These are phyloP conservation scores for Ibycter americanus DNA, from an alignment of 2,797 vertebrate genomes.

Conservation along the genomic window DNA sequence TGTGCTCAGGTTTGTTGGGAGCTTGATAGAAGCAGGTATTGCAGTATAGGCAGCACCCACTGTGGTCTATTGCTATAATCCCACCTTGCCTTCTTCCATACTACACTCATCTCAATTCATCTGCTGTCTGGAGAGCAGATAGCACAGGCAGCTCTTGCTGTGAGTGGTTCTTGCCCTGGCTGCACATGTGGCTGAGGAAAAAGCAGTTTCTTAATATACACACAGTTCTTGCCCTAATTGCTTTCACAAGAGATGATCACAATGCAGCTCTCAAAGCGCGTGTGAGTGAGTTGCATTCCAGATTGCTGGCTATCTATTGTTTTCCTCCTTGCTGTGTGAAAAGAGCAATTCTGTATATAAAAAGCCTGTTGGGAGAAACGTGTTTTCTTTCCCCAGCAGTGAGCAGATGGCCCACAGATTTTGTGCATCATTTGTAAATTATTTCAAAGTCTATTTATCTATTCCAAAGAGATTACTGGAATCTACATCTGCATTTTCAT, in stretches of 20 bases:
- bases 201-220: background rate
- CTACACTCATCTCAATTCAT: background rate
- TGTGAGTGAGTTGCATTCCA: slow-evolving; percentile 33
- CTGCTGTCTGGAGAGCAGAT: background rate
- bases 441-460: slow-evolving; percentile 90
- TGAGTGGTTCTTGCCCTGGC: background rate
- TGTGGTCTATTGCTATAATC: background rate
- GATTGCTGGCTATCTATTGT: slow-evolving; percentile 28
- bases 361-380: slow-evolving; percentile 68
- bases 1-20: background rate
- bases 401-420: slow-evolving; percentile 88
- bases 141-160: background rate
- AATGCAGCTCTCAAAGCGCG: background rate
- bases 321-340: slow-evolving; percentile 60
- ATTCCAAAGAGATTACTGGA: slow-evolving; percentile 90
- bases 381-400: slow-evolving; percentile 74
- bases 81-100: background rate
- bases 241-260: background rate
- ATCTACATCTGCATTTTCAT: slow-evolving; percentile 87
- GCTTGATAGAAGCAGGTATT: background rate
- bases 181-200: background rate
- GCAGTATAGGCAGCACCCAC: background rate
- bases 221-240: background rate
- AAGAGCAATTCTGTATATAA: slow-evolving; percentile 65
- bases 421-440: slow-evolving; percentile 89